phyloP scores from a whole-genome alignment of 23 tunicate genomes.

The Diplosoma virens region DNA sequence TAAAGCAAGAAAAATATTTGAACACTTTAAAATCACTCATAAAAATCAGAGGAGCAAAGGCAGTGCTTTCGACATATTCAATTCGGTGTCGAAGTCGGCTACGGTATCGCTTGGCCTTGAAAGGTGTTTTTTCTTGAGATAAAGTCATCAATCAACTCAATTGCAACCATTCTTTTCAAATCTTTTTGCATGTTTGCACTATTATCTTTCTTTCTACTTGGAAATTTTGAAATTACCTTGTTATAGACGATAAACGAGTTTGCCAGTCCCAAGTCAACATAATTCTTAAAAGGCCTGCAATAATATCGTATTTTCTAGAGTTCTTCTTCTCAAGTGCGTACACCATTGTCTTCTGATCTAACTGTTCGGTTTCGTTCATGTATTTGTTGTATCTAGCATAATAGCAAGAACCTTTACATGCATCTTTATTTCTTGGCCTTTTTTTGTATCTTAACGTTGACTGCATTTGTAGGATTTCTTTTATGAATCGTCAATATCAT shows the following conservation, averaged over 20 bases:
- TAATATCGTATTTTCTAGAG: too few relatives aligned
- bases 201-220: background rate
- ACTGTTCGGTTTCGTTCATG: background rate
- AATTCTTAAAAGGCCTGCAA: background rate
- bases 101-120: background rate
- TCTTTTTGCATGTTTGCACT: background rate
- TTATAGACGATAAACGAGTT: background rate
- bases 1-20: conserved; percentile 6
- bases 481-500: background rate
- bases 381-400: background rate
- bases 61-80: background rate
- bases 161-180: background rate
- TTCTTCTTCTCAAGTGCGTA: too few relatives aligned
- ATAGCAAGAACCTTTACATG: too few relatives aligned
- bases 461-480: background rate
- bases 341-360: too few relatives aligned
- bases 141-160: background rate
- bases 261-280: background rate
- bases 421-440: too few relatives aligned
- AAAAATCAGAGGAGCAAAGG: background rate
- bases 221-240: background rate
- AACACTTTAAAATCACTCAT: conserved; percentile 2
- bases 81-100: background rate
- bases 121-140: background rate
- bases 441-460: too few relatives aligned